Conservation (phyloP, 1,140 invertebrate species). For the Medauroidea extradentata region DNA sequence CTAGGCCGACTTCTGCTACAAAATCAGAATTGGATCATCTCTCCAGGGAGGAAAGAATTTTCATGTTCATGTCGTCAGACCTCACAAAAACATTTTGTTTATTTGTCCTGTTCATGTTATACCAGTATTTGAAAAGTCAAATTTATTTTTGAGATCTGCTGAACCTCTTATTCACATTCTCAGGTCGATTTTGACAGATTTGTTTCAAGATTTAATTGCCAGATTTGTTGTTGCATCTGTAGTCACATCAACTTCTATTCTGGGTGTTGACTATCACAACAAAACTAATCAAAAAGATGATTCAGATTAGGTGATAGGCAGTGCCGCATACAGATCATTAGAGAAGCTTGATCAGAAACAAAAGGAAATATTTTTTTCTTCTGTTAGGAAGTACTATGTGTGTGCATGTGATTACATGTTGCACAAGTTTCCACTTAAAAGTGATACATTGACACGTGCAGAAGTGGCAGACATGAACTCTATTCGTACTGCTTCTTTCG, state of each 20-base stretch:
- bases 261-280: background rate
- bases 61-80: conserved; percentile 1
- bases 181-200: background rate
- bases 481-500: background rate
- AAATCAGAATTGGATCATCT: background rate
- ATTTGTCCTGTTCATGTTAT: no score
- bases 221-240: background rate
- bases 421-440: conserved; percentile 1
- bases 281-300: background rate
- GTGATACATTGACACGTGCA: background rate
- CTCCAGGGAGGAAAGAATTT: background rate
- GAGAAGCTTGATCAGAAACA: background rate
- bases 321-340: background rate
- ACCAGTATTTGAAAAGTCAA: background rate
- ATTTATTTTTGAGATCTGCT: background rate
- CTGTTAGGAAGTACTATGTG: background rate
- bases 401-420: background rate
- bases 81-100: no score
- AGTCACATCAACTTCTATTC: background rate
- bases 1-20: background rate
- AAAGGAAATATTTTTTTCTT: background rate
- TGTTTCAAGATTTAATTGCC: background rate
- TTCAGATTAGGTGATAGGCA: background rate
- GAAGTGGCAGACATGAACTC: background rate
- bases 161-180: background rate